A percentile compares a stretch with the other conserved stretches of the same genome.
Conservation (phyloP, 37 sponge, comb jelly and placozoan species). For the Haliclona indistincta region DNA sequence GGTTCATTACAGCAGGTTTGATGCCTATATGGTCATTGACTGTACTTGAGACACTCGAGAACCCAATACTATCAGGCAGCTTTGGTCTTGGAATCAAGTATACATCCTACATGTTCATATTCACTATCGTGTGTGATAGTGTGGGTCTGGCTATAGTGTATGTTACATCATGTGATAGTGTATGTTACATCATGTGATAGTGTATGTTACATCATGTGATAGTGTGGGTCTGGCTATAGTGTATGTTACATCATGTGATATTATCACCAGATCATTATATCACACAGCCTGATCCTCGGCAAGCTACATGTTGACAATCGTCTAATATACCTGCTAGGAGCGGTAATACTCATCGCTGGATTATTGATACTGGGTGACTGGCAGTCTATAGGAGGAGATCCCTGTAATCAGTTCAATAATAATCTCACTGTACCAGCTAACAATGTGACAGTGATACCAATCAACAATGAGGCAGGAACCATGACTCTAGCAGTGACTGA, state of each 20-base stretch:
- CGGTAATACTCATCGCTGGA: slow-evolving; percentile 1
- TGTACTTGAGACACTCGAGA: slow-evolving; percentile 54
- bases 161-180: slow-evolving; percentile 7
- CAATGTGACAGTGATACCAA: too few relatives aligned
- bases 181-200: slow-evolving; percentile 3
- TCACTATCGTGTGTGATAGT: neutral
- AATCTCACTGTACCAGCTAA: neutral
- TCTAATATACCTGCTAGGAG: slow-evolving; percentile 5
- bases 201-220: slow-evolving; percentile 3
- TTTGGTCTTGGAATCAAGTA: slow-evolving; percentile 52
- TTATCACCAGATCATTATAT: neutral
- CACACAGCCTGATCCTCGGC: slow-evolving; percentile 22
- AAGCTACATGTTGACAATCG: slow-evolving; percentile 18
- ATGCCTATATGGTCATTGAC: slow-evolving; percentile 23
- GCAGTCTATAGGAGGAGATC: slow-evolving; percentile 61
- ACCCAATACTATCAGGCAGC: slow-evolving; percentile 61
- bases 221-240: slow-evolving; percentile 11
- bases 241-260: slow-evolving; percentile 19
- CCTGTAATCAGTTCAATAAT: slow-evolving; percentile 42
- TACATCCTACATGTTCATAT: slow-evolving; percentile 26
- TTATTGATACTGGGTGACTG: slow-evolving; percentile 28
- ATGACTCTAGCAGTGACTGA: too few relatives aligned
- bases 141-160: slow-evolving; percentile 8
- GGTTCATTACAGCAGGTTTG: slow-evolving; percentile 20
- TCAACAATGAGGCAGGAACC: too few relatives aligned